These are phyloP conservation scores for Teinopalpus imperialis DNA, from an alignment of 2,888 invertebrate genomes.

Conservation along the genomic window DNA sequence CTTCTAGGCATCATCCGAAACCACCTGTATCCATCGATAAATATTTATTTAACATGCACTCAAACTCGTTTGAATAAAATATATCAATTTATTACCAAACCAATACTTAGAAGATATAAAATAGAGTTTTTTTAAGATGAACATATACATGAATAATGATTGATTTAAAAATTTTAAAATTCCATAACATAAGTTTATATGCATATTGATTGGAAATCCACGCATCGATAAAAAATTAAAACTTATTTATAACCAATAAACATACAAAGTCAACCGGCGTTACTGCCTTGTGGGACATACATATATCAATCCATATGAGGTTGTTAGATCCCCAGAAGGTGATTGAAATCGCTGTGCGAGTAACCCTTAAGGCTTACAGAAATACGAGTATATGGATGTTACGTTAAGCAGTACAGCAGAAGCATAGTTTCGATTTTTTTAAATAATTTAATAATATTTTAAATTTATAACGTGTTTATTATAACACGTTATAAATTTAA, in stretches of 20 bases:
- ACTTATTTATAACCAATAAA: not conserved
- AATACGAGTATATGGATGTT: not conserved
- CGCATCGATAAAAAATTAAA: slow-evolving; percentile 6
- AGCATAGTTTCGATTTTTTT: no score
- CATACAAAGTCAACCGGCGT: not conserved
- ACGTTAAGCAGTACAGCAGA: not conserved
- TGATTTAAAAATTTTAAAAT: no score
- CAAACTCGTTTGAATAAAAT: no score
- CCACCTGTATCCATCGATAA: no score
- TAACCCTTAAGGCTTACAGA: slow-evolving; percentile 7
- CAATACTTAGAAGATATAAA: no score
- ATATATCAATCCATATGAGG: slow-evolving; percentile 17
- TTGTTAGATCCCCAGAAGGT: slow-evolving; percentile 1
- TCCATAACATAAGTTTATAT: slow-evolving; percentile 7
- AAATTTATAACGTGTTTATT: slow-evolving; percentile 2
- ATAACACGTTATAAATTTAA: no score
- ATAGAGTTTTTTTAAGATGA: no score
- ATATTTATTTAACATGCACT: no score
- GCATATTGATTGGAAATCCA: slow-evolving; percentile 6
- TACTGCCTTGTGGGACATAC: slow-evolving; percentile 2
- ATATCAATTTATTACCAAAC: no score
- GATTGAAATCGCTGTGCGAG: not conserved
- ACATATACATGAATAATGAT: slow-evolving; percentile 14
- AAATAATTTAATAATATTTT: no score
- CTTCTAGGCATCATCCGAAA: no score